Conservation (phyloP, 37 sponge, comb jelly and placozoan species). For the Agelas oroides region DNA sequence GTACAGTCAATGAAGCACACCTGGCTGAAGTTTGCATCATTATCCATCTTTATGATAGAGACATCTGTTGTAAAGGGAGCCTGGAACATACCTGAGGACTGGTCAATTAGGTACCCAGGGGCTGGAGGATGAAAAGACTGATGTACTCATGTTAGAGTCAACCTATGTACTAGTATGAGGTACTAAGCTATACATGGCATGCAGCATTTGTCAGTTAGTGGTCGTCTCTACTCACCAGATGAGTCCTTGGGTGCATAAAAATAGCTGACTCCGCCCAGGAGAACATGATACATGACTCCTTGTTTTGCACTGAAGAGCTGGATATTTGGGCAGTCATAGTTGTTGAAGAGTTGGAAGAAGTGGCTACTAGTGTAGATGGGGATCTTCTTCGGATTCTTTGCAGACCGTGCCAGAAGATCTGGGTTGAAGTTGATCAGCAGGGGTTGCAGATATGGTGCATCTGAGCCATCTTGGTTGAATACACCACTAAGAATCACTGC, state of each 20-base stretch:
- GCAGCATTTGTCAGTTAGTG: too few relatives aligned
- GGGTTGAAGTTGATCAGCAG: slow-evolving; percentile 7
- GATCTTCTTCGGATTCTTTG: neutral
- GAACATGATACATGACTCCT: neutral
- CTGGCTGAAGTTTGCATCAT: neutral
- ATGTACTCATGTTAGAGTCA: too few relatives aligned
- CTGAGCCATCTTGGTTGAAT: slow-evolving; percentile 29
- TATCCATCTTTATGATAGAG: slow-evolving; percentile 23
- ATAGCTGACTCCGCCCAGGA: slow-evolving; percentile 32
- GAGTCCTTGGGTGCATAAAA: neutral
- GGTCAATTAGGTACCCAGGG: neutral
- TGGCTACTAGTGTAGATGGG: neutral
- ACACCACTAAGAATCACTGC: slow-evolving; percentile 28
- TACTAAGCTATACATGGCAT: too few relatives aligned
- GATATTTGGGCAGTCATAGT: slow-evolving; percentile 1
- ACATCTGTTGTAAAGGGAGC: slow-evolving; percentile 21
- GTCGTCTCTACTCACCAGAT: neutral
- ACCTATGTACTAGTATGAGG: too few relatives aligned
- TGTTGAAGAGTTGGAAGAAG: slow-evolving; percentile 24
- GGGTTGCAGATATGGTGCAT: slow-evolving; percentile 30
- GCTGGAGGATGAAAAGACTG: too few relatives aligned
- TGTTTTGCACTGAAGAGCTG: slow-evolving; percentile 15
- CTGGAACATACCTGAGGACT: neutral
- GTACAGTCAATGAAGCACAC: neutral
- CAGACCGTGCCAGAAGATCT: too few relatives aligned